Evolutionary conservation across 2,888 invertebrate species (phyloP), one percentile per base, ranked within the genome.

Genomic region (Spatulosminthurus flaviceps): DNA sequence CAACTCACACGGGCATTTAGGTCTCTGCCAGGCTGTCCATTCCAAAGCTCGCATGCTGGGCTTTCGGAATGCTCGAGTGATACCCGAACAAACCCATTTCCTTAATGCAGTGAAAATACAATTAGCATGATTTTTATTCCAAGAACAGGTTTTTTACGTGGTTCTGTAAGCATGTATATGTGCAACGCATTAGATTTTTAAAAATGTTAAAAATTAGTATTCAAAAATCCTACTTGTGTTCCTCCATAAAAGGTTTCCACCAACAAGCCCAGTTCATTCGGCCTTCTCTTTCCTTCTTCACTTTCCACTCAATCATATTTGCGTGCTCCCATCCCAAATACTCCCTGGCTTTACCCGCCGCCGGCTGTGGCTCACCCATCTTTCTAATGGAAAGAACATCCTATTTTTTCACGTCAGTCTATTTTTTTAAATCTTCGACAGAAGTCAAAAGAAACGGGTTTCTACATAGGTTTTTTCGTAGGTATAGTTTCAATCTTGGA

Each of bases 71-170:
- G 77, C 83, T 0, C 84, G 79, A 24, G 74, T 79, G 66, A 82
- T 84, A 22, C 80, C 84, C 1, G 80, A 75, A 64, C 81, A 80
- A 11, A 84, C 79, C 84, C 84, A 84, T 77, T 83, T 76, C 24
- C 83, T 83, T 21, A 22, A 51, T 11, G 16, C 16, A n/a, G n/a
- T n/a, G n/a, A n/a, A n/a, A n/a, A n/a, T n/a, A n/a, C n/a, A n/a
- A n/a, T n/a, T n/a, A 41, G 7, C 41, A 41, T 41, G 41, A n/a
- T n/a, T 13, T 13, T 9, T 41, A 41, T 41, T 9, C 7, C 41
- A 41, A 41, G 41, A 9, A 13, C 41, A 41, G 13, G 13, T 9
- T 41, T 41, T 9, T 41, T 41, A 9, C 7, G 13, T 7, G 9
- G 41, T 41, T 41, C 7, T 41, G 13, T 9, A 41, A 41, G 7